These are phyloP conservation scores for Rhinoptilus africanus DNA, from an alignment of 2,113 vertebrate genomes.

Conservation along the genomic window DNA sequence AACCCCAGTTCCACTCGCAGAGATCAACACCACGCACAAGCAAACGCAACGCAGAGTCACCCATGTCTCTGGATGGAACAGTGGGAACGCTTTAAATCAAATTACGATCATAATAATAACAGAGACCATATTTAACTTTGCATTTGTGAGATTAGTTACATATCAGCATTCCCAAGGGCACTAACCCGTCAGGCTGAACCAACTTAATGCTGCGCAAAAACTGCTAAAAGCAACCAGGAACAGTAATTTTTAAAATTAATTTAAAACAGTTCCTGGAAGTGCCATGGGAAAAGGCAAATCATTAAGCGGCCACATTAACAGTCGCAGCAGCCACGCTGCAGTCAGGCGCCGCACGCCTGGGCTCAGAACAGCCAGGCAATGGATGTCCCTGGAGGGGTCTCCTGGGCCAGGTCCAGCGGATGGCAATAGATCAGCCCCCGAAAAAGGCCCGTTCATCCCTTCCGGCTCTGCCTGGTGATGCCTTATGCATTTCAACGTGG, in stretches of 20 bases:
- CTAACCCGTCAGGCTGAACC: slow-evolving; percentile 1
- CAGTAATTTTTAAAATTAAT: slow-evolving; percentile 64
- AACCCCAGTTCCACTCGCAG: background rate
- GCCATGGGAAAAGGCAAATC: slow-evolving; percentile 47
- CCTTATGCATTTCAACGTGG: background rate
- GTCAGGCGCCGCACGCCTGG: background rate
- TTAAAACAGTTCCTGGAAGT: slow-evolving; percentile 49
- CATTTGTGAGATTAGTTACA: background rate
- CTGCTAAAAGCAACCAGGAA: slow-evolving; percentile 49
- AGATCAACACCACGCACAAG: background rate
- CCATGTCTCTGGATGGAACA: background rate
- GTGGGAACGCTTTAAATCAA: background rate
- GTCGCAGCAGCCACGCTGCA: slow-evolving; percentile 19
- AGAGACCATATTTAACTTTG: background rate
- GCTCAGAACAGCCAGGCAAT: background rate
- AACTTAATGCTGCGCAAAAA: background rate
- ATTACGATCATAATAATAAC: background rate
- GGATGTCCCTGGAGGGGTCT: background rate
- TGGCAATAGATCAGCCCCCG: background rate
- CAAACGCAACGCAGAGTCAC: background rate
- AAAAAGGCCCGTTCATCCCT: background rate
- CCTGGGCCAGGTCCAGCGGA: background rate
- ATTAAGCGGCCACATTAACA: slow-evolving; percentile 33
- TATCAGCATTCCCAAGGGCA: slow-evolving; percentile 26
- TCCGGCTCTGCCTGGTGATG: background rate